Evolutionary conservation across 1,140 invertebrate species (phyloP).

Genomic region (Drosophila trapezifrons): DNA sequence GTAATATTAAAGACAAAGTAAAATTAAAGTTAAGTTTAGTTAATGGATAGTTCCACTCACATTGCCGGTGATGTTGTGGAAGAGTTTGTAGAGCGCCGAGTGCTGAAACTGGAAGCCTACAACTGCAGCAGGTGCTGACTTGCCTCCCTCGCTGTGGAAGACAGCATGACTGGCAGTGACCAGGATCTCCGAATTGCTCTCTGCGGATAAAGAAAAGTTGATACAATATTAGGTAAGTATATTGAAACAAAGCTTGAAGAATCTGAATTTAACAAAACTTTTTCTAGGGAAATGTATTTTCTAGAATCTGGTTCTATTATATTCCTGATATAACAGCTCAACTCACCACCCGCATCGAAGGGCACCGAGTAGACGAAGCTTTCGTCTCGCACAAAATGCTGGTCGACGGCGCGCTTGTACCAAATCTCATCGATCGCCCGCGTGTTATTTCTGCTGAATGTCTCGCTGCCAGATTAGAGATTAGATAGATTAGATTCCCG

Average conservation of each 20-base stretch:
- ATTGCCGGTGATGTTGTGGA: slow-evolving; percentile 91
- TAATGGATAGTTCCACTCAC: too few species aligned
- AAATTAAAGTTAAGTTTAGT: too few species aligned
- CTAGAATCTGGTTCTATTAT: too few species aligned
- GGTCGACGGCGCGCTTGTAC: slow-evolving; percentile 96
- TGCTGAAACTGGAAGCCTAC: slow-evolving; percentile 96
- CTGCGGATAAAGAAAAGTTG: slow-evolving; percentile 65
- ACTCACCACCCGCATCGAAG: slow-evolving; percentile 86
- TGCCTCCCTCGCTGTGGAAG: slow-evolving; percentile 88
- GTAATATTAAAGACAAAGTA: too few species aligned
- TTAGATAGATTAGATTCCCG: background rate
- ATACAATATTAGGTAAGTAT: background rate
- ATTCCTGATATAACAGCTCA: too few species aligned
- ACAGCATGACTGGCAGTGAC: slow-evolving; percentile 95
- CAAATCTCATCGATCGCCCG: slow-evolving; percentile 95
- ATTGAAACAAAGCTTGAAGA: background rate
- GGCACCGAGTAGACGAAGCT: slow-evolving; percentile 95
- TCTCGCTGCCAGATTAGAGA: slow-evolving; percentile 73
- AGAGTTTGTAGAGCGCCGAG: slow-evolving; percentile 89
- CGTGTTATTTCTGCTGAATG: slow-evolving; percentile 87
- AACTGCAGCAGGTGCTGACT: slow-evolving; percentile 93
- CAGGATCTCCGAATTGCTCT: slow-evolving; percentile 87
- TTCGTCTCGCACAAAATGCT: slow-evolving; percentile 90
- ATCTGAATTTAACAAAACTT: background rate
- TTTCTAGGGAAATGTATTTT: too few species aligned